Evolutionary conservation across 2,888 invertebrate species (phyloP).

Genomic region (Gryllus longicercus): DNA sequence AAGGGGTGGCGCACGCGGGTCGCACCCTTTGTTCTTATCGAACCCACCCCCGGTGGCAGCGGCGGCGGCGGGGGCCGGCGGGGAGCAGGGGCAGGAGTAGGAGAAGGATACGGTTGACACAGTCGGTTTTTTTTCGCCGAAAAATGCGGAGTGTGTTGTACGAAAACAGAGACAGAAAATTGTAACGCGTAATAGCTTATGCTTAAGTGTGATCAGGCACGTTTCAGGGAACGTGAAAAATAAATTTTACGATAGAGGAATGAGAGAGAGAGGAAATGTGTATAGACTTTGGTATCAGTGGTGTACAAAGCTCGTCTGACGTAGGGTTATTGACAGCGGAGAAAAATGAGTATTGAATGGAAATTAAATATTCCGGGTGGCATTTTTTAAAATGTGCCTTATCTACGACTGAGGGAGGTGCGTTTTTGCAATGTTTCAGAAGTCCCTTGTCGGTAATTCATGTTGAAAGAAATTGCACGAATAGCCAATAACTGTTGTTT

Average conservation of each 20-base stretch:
- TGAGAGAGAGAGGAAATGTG: neutral
- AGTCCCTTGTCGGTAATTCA: no score
- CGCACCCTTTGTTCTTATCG: slow-evolving; percentile 4
- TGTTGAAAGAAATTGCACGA: no score
- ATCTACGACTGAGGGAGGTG: neutral
- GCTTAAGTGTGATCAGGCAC: slow-evolving; percentile 32
- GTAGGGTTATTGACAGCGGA: neutral
- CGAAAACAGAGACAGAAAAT: slow-evolving; percentile 8
- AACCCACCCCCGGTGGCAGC: neutral
- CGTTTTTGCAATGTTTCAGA: neutral
- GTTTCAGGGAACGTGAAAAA: slow-evolving; percentile 28
- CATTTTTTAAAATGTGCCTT: neutral
- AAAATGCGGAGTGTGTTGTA: slow-evolving; percentile 17
- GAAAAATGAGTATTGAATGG: slow-evolving; percentile 1
- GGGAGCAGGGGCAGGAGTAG: neutral
- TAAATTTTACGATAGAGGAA: slow-evolving; percentile 27
- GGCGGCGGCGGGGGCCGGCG: neutral
- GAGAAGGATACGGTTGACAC: neutral
- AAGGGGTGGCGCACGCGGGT: neutral
- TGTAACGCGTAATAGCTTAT: slow-evolving; percentile 10
- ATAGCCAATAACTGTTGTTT: no score
- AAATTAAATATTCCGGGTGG: neutral
- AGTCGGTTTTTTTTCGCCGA: slow-evolving; percentile 7
- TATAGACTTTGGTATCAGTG: slow-evolving; percentile 4
- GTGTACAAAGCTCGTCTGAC: neutral